Evolutionary conservation across 2,888 invertebrate species (phyloP).

Genomic region (Chalcosyrphus nemorum): DNA sequence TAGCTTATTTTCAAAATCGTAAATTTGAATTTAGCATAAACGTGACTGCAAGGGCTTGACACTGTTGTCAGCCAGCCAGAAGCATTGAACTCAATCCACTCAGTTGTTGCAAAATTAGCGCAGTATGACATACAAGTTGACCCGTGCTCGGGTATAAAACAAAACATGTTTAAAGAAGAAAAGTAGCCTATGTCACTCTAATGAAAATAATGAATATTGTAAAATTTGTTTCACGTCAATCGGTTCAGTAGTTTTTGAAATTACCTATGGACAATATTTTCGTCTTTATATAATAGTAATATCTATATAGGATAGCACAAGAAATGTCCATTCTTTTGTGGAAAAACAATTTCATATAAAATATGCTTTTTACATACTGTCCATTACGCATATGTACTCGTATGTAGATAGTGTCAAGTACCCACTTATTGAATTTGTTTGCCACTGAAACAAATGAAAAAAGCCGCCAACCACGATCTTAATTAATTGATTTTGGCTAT

Average conservation of each 20-base stretch:
- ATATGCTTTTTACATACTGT: too few relatives aligned
- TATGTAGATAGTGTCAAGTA: slow-evolving; percentile 1
- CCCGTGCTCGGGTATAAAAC: too few relatives aligned
- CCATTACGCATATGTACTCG: background rate
- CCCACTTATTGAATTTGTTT: background rate
- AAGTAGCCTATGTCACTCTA: too few relatives aligned
- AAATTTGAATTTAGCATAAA: background rate
- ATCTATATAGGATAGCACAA: too few relatives aligned
- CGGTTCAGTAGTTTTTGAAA: too few relatives aligned
- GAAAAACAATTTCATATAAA: background rate
- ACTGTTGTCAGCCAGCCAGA: background rate
- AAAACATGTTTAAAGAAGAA: too few relatives aligned
- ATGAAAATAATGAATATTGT: background rate
- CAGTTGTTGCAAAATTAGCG: background rate
- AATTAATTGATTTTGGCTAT: slow-evolving; percentile 13
- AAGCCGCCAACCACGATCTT: background rate
- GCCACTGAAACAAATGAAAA: background rate
- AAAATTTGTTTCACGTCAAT: too few relatives aligned
- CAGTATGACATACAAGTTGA: too few relatives aligned
- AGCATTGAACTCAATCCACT: background rate
- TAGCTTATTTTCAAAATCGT: background rate
- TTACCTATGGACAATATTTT: too few relatives aligned
- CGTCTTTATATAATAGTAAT: too few relatives aligned
- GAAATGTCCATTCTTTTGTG: background rate
- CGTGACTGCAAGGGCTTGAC: background rate